Evolutionary conservation across 2,113 vertebrate genomes (phyloP).

Genomic region (Boulengeromyrus knoepffleri): DNA sequence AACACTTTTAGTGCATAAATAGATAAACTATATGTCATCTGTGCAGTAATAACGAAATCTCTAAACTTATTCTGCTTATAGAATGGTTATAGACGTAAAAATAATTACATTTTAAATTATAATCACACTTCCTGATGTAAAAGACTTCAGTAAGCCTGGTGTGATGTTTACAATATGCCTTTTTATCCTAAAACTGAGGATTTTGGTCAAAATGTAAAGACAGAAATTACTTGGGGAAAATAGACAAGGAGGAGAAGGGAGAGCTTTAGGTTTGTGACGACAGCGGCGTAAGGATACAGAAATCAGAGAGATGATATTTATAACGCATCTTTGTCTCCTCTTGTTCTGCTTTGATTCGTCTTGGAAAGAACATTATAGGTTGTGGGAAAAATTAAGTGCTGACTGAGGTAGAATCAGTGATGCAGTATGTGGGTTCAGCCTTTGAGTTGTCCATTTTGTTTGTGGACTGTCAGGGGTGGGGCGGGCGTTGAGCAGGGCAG

Average conservation of each 20-base stretch:
- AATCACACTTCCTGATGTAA: neutral
- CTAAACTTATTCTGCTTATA: neutral
- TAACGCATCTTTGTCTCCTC: neutral
- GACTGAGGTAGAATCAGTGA: neutral
- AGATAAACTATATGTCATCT: neutral
- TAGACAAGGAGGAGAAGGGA: neutral
- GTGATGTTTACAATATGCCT: neutral
- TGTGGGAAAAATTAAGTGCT: neutral
- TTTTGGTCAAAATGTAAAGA: neutral
- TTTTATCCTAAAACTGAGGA: neutral
- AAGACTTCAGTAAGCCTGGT: neutral
- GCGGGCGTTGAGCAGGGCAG: neutral
- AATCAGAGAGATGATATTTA: neutral
- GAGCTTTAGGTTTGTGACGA: neutral
- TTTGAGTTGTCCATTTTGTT: neutral
- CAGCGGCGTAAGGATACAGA: neutral
- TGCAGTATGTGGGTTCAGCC: neutral
- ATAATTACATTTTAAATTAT: constrained; percentile 1
- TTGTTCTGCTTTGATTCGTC: neutral
- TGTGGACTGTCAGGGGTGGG: neutral
- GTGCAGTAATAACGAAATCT: neutral
- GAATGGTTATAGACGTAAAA: neutral
- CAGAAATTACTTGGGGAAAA: neutral
- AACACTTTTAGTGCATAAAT: neutral
- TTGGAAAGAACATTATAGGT: neutral